These are phyloP conservation scores for Meteorus colon DNA, from an alignment of 2,888 invertebrate genomes.

Conservation along the genomic window DNA sequence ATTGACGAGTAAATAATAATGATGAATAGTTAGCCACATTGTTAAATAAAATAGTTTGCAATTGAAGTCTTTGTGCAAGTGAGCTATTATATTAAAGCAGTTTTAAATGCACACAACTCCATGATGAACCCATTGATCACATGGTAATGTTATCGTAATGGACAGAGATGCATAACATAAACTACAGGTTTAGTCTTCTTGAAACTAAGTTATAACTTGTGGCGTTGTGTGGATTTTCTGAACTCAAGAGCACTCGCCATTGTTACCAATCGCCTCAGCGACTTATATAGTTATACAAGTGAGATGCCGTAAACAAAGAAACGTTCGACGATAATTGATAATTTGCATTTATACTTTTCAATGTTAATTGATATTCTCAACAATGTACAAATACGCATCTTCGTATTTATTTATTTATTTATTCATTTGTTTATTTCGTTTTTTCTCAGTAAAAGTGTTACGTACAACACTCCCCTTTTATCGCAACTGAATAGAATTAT, in stretches of 20 bases:
- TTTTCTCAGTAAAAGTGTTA: background rate
- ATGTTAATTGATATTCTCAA: conserved; percentile 13
- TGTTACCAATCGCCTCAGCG: conserved; percentile 23
- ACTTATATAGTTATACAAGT: conserved; percentile 12
- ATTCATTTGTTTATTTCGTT: background rate
- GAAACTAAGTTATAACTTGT: conserved; percentile 28
- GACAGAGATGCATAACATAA: conserved; percentile 51
- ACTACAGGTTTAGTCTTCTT: conserved; percentile 33
- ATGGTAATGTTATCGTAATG: conserved; percentile 57
- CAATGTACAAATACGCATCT: background rate
- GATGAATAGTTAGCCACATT: conserved; percentile 41
- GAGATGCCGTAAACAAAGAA: conserved; percentile 38
- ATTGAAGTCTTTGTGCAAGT: conserved; percentile 30
- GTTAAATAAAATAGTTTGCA: conserved; percentile 36
- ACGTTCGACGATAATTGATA: conserved; percentile 40
- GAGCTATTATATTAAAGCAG: conserved; percentile 36
- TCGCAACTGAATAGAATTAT: conserved; percentile 18
- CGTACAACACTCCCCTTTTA: background rate
- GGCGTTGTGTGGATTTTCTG: conserved; percentile 2
- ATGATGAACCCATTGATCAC: conserved; percentile 52
- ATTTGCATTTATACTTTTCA: conserved; percentile 35
- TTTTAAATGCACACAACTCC: conserved; percentile 31
- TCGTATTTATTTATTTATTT: background rate
- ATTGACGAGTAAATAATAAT: conserved; percentile 24
- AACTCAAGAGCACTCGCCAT: conserved; percentile 35